Evolutionary conservation across 1,140 invertebrate genomes (phyloP).

Genomic region (Neodiprion fabricii): DNA sequence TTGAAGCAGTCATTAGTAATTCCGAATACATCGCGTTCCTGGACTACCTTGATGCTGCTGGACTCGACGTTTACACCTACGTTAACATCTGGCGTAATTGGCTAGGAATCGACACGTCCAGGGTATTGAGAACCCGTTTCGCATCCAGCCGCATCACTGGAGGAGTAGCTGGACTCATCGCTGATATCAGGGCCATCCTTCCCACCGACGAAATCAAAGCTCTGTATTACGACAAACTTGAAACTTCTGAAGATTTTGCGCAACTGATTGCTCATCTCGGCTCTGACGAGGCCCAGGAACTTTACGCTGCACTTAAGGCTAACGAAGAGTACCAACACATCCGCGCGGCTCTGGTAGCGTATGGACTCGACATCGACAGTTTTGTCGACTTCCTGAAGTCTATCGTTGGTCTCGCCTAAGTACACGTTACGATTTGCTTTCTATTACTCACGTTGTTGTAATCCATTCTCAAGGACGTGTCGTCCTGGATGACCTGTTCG

Average conservation of each 20-base stretch:
- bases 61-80: conserved; percentile 14
- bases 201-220: conserved; percentile 36
- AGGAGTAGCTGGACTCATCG: conserved; percentile 33
- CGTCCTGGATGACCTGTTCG: too few species aligned
- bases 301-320: conserved; percentile 25
- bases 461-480: too few species aligned
- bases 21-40: conserved; percentile 19
- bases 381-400: background rate
- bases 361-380: conserved; percentile 14
- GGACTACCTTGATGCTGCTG: conserved; percentile 11
- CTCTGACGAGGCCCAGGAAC: conserved; percentile 28
- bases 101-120: background rate
- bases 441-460: background rate
- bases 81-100: conserved; percentile 11
- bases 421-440: background rate
- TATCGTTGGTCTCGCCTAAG: background rate
- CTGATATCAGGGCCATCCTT: conserved; percentile 26
- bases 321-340: conserved; percentile 28
- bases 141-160: conserved; percentile 20
- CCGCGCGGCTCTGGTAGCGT: background rate
- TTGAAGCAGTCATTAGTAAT: conserved; percentile 13
- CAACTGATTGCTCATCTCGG: conserved; percentile 28
- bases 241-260: conserved; percentile 29
- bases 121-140: background rate
- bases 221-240: conserved; percentile 38